Base-by-base conservation (phyloP, 2,888 invertebrate species). In the Blomia tropicalis region DNA sequence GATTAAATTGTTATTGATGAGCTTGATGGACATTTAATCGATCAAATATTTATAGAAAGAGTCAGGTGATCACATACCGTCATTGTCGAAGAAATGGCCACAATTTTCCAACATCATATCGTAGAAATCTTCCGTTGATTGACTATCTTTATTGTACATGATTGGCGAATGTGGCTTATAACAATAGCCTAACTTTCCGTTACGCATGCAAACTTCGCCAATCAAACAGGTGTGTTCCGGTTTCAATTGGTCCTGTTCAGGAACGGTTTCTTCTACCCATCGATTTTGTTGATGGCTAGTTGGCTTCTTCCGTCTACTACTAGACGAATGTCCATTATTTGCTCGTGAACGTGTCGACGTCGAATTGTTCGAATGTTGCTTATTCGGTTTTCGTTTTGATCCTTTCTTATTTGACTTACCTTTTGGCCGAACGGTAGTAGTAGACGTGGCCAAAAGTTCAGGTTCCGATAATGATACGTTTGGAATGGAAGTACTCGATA, bases 81-180 rank as follows among this genome's bases (percentile, higher is more conserved):
- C 43, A 2, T 62, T 44, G 36, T 62, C 62, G 59, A 62, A 62
- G 44, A 62, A 62, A 29, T 62, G 62, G 14, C 58, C 41, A 30
- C 62, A 62, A 32, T 44, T 43, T 5, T 41, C 53, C 51, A 32
- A 41, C 32, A 62, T 25, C 14, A 62, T 23, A 22, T 62, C 62
- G 27, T 62, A 62, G 23, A 62, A 62, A 43, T 62, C 58, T 56
- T 56, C 56, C 56, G 56, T 56, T 2, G 25, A 27, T 19, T 19
- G 14, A 51, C 58, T 58, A 22, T 43, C 58, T 17, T 43, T 58
- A 17, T 58, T 44, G 53, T 44, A 58, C 19, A 58, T 43, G n/a
- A 53, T 51, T n/a, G 62, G 62, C 25, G 27, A 11, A 30, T 62
- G 62, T 14, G 58, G 27, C 41, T 30, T 22, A 51, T 62, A 58